Evolutionary conservation across 2,797 vertebrate species (phyloP).

Genomic region (Chiroxiphia lanceolata): DNA sequence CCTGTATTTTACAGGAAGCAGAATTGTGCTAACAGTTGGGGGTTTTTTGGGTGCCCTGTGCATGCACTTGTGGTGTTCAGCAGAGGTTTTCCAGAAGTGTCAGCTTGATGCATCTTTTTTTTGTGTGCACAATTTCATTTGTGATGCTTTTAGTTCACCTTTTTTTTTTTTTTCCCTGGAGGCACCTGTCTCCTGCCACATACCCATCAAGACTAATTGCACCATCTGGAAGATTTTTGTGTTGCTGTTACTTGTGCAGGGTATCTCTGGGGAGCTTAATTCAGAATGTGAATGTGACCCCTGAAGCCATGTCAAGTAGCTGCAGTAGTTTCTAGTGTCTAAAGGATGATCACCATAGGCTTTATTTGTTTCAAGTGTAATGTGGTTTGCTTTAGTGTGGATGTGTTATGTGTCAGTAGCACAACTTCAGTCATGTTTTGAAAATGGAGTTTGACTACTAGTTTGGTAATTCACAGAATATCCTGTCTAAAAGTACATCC

Average conservation of each 20-base stretch:
- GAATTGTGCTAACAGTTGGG: background rate
- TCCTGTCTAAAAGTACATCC: background rate
- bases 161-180: slow-evolving; percentile 55
- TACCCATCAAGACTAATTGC: slow-evolving; percentile 80
- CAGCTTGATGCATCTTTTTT: slow-evolving; percentile 31
- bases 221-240: slow-evolving; percentile 71
- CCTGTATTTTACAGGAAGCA: background rate
- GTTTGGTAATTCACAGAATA: slow-evolving; percentile 38
- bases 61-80: background rate
- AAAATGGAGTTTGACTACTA: slow-evolving; percentile 44
- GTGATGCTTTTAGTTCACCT: slow-evolving; percentile 55
- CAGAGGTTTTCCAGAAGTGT: slow-evolving; percentile 40
- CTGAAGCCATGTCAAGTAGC: slow-evolving; percentile 74
- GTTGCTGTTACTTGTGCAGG: slow-evolving; percentile 58
- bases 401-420: slow-evolving; percentile 19
- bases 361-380: slow-evolving; percentile 68
- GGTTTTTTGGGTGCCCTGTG: background rate
- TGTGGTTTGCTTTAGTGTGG: slow-evolving; percentile 42
- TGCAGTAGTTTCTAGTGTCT: slow-evolving; percentile 53
- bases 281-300: slow-evolving; percentile 70
- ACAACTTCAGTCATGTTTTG: slow-evolving; percentile 49
- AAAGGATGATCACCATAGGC: slow-evolving; percentile 70
- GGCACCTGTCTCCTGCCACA: slow-evolving; percentile 74
- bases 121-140: slow-evolving; percentile 44
- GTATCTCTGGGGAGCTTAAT: slow-evolving; percentile 63